Percentiles rank a stretch among this genome's conserved stretches.
phyloP scores from a whole-genome alignment of 2,113 vertebrate genomes.

The Gymnorhina tibicen region DNA sequence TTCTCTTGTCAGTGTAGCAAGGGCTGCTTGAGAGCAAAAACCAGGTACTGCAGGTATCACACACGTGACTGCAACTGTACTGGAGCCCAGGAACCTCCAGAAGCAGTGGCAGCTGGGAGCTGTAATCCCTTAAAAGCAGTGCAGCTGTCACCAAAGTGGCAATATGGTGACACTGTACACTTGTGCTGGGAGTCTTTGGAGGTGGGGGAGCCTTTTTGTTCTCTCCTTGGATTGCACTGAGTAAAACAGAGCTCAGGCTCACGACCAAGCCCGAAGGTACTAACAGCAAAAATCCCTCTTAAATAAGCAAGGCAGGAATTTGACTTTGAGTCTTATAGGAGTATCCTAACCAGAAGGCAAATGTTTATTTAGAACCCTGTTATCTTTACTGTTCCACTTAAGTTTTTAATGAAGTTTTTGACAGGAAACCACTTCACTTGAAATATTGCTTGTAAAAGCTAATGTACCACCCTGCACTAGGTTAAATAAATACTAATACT shows the following conservation, averaged over 20 bases:
- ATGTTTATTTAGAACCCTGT: background rate
- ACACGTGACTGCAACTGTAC: background rate
- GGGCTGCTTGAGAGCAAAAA: background rate
- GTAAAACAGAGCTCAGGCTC: background rate
- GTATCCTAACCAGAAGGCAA: background rate
- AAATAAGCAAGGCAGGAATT: background rate
- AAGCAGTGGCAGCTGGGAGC: background rate
- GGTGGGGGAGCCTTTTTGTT: background rate
- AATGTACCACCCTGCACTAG: background rate
- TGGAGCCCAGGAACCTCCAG: background rate
- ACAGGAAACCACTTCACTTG: background rate
- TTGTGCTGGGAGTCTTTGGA: background rate
- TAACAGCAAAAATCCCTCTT: background rate
- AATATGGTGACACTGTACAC: background rate
- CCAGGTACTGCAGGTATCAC: background rate
- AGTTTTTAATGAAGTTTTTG: background rate
- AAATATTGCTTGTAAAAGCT: background rate
- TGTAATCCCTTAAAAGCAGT: background rate
- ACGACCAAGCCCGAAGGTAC: background rate
- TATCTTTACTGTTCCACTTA: background rate
- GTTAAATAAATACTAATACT: background rate
- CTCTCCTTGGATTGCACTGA: background rate
- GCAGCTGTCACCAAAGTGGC: background rate
- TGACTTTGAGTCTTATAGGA: background rate
- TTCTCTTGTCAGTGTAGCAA: background rate